A percentile compares a stretch with the other conserved stretches of the same genome.
These are phyloP conservation scores for Ctenopoma kingsleyae DNA, from an alignment of 2,797 vertebrate species.

Conservation along the genomic window DNA sequence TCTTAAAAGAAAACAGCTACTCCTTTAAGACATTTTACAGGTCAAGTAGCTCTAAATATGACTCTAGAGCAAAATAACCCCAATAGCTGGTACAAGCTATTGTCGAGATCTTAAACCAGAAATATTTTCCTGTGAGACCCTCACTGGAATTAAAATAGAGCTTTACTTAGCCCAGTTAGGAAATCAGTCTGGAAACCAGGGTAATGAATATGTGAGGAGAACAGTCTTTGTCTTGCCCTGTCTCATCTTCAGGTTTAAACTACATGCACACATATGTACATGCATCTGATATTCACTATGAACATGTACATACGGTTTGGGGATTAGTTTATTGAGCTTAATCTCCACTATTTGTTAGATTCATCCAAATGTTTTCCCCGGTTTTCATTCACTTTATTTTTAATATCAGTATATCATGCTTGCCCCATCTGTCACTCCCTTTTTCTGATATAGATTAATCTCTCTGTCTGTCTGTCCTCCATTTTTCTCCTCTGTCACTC, in stretches of 20 bases:
- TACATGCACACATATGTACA: not conserved
- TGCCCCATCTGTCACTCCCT: slow-evolving; percentile 59
- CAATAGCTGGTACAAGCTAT: slow-evolving; percentile 15
- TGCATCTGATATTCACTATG: slow-evolving; percentile 24
- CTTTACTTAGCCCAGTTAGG: slow-evolving; percentile 66
- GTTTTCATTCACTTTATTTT: slow-evolving; percentile 48
- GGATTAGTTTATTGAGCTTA: slow-evolving; percentile 56
- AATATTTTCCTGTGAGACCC: slow-evolving; percentile 62
- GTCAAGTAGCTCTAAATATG: slow-evolving; percentile 38
- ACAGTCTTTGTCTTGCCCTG: slow-evolving; percentile 52
- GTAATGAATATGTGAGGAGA: slow-evolving; percentile 69
- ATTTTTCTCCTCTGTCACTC: slow-evolving; percentile 31
- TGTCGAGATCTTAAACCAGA: slow-evolving; percentile 55
- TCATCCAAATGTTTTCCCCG: slow-evolving; percentile 40
- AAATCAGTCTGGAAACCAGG: slow-evolving; percentile 61
- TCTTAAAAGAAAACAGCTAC: no score
- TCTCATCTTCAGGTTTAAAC: slow-evolving; percentile 3
- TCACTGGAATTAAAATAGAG: slow-evolving; percentile 58
- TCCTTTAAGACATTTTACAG: slow-evolving; percentile 21
- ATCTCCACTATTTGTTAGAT: slow-evolving; percentile 49
- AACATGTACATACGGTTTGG: not conserved
- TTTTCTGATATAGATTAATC: slow-evolving; percentile 47
- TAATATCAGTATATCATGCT: slow-evolving; percentile 53
- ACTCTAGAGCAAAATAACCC: slow-evolving; percentile 33
- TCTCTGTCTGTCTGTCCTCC: slow-evolving; percentile 31